Conservation (phyloP, 53 echinoderm and acorn worm species). For the Henricia sp. region DNA sequence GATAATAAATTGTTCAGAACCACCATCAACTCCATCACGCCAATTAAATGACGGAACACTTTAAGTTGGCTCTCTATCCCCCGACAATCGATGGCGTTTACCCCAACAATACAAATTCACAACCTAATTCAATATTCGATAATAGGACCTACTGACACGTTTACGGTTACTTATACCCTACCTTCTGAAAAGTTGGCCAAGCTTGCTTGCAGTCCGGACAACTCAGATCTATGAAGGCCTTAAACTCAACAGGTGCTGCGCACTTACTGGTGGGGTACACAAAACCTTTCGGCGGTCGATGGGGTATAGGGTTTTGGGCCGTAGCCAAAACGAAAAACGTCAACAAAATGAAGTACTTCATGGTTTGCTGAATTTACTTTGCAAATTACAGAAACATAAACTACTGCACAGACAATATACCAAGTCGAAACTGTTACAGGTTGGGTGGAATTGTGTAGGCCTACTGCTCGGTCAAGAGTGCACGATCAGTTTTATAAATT, state of each 20-base stretch:
- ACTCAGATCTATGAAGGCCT: conserved; percentile 64
- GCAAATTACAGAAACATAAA: too few species aligned
- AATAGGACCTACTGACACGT: too few species aligned
- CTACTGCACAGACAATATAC: too few species aligned
- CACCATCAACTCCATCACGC: not conserved
- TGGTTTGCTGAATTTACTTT: not conserved
- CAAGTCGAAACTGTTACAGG: too few species aligned
- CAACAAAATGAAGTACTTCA: not conserved
- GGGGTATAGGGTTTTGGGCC: conserved; percentile 64
- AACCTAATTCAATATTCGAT: conserved; percentile 31
- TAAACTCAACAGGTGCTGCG: conserved; percentile 51
- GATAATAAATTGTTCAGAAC: not conserved
- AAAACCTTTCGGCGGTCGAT: conserved; percentile 67
- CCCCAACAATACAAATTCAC: conserved; percentile 12
- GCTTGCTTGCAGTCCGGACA: conserved; percentile 71
- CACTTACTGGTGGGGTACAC: conserved; percentile 34
- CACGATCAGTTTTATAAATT: too few species aligned
- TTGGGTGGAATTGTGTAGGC: too few species aligned
- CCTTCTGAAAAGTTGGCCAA: conserved; percentile 55
- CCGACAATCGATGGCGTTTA: too few species aligned
- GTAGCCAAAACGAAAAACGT: not conserved
- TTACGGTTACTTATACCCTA: too few species aligned
- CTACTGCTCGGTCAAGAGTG: too few species aligned
- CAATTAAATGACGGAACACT: too few species aligned
- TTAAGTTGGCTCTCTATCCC: too few species aligned